Evolutionary conservation across 1,140 invertebrate species (phyloP).

Genomic region (Acromyrmex echinatior): DNA sequence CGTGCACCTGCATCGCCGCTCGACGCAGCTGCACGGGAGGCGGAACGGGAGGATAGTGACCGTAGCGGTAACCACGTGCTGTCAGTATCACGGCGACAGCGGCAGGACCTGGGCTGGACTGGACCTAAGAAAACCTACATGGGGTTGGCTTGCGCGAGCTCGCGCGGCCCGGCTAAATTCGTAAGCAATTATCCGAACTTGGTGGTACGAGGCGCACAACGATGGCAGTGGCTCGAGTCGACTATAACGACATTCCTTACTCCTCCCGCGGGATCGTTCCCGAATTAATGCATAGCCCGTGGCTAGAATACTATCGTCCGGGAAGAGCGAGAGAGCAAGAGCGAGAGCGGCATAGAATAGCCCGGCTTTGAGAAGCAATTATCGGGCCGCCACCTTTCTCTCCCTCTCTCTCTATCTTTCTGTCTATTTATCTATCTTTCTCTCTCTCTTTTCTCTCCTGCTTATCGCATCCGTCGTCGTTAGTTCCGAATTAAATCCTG

Average conservation of each 20-base stretch:
- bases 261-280: conserved; percentile 75
- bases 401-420: not conserved
- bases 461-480: conserved; percentile 59
- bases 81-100: conserved; percentile 50
- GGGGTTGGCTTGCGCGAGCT: conserved; percentile 22
- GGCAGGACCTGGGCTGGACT: not conserved
- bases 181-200: conserved; percentile 76
- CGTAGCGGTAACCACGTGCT: conserved; percentile 1
- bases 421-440: not conserved
- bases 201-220: conserved; percentile 39
- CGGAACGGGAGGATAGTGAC: not conserved
- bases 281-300: conserved; percentile 78
- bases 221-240: conserved; percentile 60
- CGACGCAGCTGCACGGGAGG: conserved; percentile 28
- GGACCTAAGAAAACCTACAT: conserved; percentile 35
- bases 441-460: conserved; percentile 26
- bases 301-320: conserved; percentile 65
- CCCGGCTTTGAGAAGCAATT: conserved; percentile 75
- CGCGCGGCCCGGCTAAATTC: conserved; percentile 54
- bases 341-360: conserved; percentile 6
- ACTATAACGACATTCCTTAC: conserved; percentile 76
- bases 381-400: conserved; percentile 61
- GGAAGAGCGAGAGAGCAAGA: not conserved
- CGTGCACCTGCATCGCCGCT: conserved; percentile 49
- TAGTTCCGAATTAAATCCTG: conserved; percentile 67